Evolutionary conservation across 2,888 invertebrate species (phyloP), one percentile per base, ranked within the genome.

Genomic region (Drosophila meridionalis): DNA sequence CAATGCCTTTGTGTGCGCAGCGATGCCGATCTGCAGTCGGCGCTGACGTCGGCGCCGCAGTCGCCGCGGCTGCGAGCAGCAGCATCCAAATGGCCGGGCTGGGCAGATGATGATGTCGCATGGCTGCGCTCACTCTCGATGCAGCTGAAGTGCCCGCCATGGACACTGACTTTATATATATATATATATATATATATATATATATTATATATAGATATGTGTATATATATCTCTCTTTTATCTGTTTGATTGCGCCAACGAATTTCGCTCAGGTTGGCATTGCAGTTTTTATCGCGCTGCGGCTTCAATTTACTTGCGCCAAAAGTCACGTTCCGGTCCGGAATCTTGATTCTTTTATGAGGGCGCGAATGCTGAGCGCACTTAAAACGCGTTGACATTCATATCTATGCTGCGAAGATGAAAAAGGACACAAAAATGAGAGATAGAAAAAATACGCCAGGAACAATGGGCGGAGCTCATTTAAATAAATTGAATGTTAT

Each of bases 1-100:
- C 90, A 69, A 93, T 90, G 78, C 91, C 92, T 81, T 92, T 90
- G 79, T 93, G 91, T 79, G 90, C 90, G 71, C 93, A 93, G 40
- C 83, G 84, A 40, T 70, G 76, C 20, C 73, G 80, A 78, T 80
- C 85, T 70, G 72, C 53, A 50, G 72, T 63, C 45, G 81, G 7
- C 48, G 68, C 57, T 38, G 68, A 50, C 11, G 77, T 62, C 11
- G 86, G 81, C 52, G 81, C 74, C 42, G 76, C 76, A 5, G 69
- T 65, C 48, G 68, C 67, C 55, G 69, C 59, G n/a, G 67, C 61
- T 14, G 79, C 55, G 14, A 80, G 81, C 26, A 89, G 76, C 77
- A 82, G 69, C 71, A 82, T 65, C 62, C 68, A 72, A 52, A 76
- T 43, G 32, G 53, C 53, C 6, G 74, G 12, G 12, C 40, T 40